Base-by-base conservation (phyloP, 2,797 vertebrate genomes). In the Bradypodion ventrale region DNA sequence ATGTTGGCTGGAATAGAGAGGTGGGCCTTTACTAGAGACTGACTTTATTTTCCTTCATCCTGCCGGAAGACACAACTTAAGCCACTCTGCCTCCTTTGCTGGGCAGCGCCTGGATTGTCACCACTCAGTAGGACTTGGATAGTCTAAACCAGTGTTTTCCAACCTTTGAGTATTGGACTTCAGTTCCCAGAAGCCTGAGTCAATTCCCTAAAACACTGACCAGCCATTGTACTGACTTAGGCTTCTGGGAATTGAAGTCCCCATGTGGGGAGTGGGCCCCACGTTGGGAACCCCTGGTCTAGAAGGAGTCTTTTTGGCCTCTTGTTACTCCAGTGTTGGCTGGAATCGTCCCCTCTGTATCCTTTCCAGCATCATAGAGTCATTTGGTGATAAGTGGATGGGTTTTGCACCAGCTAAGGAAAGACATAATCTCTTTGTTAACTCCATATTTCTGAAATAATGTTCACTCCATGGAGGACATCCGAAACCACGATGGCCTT, bases 21-120 rank as follows among this genome's bases (percentile, higher is more conserved):
- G 59, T 5, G 27, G 81, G 68, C 69, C 62, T 37, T 0, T 0
- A 12, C 52, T 19, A 1, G 2, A 74, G 85, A 86, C 76, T 85
- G 82, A 9, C 7, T 29, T 25, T 60, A 52, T 83, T 21, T 63
- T 8, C 69, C 29, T 75, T 84, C 88, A 72, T 87, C 69, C 27
- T 0, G 4, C 2, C 52, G 15, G 29, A 19, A 29, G 32, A n/a
- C 32, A 5, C 15, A 2, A 42, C n/a, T 74, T 19, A 23, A 49
- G 32, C 37, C 73, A 13, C 65, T 27, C 0, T 52, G 84, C 62
- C 80, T 80, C 16, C 88, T 73, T 87, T 73, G 75, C 72, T 27
- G 35, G 19, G 2, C 83, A 1, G 87, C 85, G 90, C 89, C 90
- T 81, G 90, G 78, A 66, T 75, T 37, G 3, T 81, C 37, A 27